Evolutionary conservation across 2,113 vertebrate species (phyloP), one percentile per base, ranked within the genome.

Genomic region (Leucosticte australis): DNA sequence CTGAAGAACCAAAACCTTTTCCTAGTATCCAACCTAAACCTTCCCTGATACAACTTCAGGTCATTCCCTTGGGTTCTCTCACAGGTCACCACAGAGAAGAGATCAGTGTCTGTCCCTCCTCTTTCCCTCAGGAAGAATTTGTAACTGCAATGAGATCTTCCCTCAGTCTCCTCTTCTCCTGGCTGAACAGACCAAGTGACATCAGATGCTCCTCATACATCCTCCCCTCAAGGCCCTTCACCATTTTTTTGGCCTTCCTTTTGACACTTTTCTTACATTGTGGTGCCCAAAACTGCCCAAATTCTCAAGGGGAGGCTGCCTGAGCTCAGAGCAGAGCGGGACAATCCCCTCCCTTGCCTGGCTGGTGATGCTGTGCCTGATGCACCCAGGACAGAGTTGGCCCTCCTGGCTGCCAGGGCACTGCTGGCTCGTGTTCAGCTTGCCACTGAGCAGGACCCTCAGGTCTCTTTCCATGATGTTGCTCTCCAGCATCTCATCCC

Each of bases 261-360:
- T 42, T 21, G 20, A 20, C 2, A 1, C 8, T 39, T 30, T 56
- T 75, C 12, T 41, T 11, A n/a, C 5, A 13, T 30, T 49, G 13
- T 31, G 6, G 6, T 1, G 0, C 47, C 47, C 22, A 37, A 46
- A 41, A n/a, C 9, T 24, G 11, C 7, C 0, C 33, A 0, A 75
- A 3, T 0, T 30, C 10, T 75, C 0, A 0, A 2, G 30, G 6
- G 20, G 20, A 56, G 30, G 30, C 41, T 0, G 1, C 12, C 19
- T 12, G n/a, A 74, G 19, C 0, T 1, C 50, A 65, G 69, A 84
- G 41, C 23, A 55, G 49, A 47, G 23, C 0, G 0, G 19, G 19
- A 49, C 50, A 49, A 30, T 49, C 12, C 50, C 15, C 30, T 57
- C 42, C 24, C 19, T 49, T 65, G 12, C 24, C 42, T 0, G 3